Base-by-base conservation (phyloP, 1,140 invertebrate genomes). In the Potamilus streckersoni region DNA sequence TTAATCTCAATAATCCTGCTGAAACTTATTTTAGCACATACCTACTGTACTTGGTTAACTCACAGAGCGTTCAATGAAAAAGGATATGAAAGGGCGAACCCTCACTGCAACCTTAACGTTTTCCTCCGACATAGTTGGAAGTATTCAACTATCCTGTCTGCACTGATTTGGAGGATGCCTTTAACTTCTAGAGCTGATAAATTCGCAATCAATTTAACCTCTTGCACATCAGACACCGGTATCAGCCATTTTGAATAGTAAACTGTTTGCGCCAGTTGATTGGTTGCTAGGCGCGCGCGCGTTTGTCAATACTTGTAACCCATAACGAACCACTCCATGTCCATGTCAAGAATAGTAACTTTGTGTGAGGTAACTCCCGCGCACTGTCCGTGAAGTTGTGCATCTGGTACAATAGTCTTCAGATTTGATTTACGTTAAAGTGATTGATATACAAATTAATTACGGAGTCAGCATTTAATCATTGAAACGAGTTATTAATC, bases 71-170 rank as follows among this genome's bases (percentile, higher is more conserved):
- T 70, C 16, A 57, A 58, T 19, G 23, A 69, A 85, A 89, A 91
- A 92, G 89, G 85, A 91, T 91, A 89, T 92, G 88, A 93, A 93
- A 74, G 92, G 92, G 38, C 92, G 87, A 56, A 93, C 92, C 67
- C 93, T 79, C 11, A 93, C 92, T 2, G 93, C 92, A 19, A 93
- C 92, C 83, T 91, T 90, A 0, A 93, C 89, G 80, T 91, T 92
- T 84, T 93, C 92, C 82, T 93, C 92, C 59, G 90, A 66, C 86
- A 88, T 88, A 31, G 70, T 86, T 16, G 62, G 11, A 66, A 64
- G 8, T 64, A 5, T 63, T 19, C 38, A 49, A 49, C 38, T 49
- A 49, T 75, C 60, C 31, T 56, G 68, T 72, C 73, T 2, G 69
- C 60, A 73, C 23, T 19, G 56, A 58, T 59, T 71, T 74, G 8